Base-by-base conservation (phyloP, 2,797 vertebrate species). In the Steatocranus sp. region DNA sequence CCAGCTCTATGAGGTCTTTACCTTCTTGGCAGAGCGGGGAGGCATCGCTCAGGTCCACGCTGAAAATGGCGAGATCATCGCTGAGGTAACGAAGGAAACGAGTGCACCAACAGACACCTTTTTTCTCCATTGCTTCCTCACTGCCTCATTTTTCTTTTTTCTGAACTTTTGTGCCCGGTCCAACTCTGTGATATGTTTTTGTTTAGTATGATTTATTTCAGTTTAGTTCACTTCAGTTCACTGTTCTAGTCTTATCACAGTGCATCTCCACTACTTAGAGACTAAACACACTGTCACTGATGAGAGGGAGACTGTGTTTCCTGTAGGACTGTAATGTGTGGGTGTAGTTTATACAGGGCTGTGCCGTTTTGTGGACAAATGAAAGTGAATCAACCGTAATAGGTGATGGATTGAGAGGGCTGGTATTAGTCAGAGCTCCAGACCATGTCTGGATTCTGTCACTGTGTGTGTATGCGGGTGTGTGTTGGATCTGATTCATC, bases 61-160 rank as follows among this genome's bases (percentile, higher is more conserved):
- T n/a, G 98, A 99, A 91, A 99, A 99, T 0, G 98, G 98, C 4
- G 98, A 99, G 87, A 99, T 99, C 93, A 98, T 99, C 56, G 98
- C 98, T 25, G 98, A 99, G 98, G 98, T 99, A 97, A 89, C 92
- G 5, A 20, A 18, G 7, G 73, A 82, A 34, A 75, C 8, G 11
- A 49, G 17, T n/a, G 25, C 10, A 73, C 25, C 27, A 30, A 30
- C 41, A 73, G 17, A 73, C 68, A n/a, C 17, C 1, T 48, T 48
- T 30, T 4, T 48, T 51, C 76, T 46, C 20, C 38, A 5, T 20
- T 20, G 11, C 14, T 34, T 51, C 76, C 34, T 18, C 38, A 3
- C n/a, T 17, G 11, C 15, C 34, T 75, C 43, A 3, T 74, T 70
- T 70, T 68, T 51, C n/a, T 49, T 32, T 66, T 41, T 48, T 18